These are phyloP conservation scores for Xerus rutilus DNA, from an alignment of 2,797 vertebrate genomes.

Conservation along the genomic window DNA sequence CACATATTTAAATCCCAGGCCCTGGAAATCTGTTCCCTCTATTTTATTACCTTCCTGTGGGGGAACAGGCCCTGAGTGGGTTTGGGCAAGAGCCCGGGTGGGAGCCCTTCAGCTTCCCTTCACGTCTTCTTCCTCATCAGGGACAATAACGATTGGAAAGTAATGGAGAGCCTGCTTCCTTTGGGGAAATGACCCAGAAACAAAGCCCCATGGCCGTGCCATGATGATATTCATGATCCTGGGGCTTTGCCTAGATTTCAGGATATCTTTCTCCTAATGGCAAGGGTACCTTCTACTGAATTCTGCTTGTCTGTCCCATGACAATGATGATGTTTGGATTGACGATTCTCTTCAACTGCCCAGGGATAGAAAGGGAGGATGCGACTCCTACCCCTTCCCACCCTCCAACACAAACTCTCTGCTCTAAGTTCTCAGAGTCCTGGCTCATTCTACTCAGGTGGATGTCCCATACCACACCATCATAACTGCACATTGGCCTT, in stretches of 20 bases:
- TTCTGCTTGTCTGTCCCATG: background rate
- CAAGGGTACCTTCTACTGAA: background rate
- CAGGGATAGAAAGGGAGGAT: background rate
- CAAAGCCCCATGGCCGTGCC: background rate
- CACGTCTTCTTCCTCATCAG: background rate
- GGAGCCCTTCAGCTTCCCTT: background rate
- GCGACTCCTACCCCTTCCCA: accelerated
- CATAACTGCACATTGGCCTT: accelerated
- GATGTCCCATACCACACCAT: accelerated
- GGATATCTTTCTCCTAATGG: background rate
- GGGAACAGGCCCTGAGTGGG: background rate
- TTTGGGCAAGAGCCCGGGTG: accelerated
- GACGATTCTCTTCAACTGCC: background rate
- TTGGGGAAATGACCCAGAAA: background rate
- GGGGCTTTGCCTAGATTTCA: background rate
- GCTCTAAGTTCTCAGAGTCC: background rate
- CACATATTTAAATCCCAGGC: background rate
- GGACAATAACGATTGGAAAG: background rate
- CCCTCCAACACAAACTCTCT: background rate
- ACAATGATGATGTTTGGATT: background rate
- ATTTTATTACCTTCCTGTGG: no score
- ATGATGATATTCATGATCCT: background rate
- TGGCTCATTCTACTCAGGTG: background rate
- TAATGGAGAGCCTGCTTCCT: background rate
- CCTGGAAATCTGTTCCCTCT: background rate